Conservation (phyloP, 1,140 invertebrate genomes). For the Probaryconus sp. region DNA sequence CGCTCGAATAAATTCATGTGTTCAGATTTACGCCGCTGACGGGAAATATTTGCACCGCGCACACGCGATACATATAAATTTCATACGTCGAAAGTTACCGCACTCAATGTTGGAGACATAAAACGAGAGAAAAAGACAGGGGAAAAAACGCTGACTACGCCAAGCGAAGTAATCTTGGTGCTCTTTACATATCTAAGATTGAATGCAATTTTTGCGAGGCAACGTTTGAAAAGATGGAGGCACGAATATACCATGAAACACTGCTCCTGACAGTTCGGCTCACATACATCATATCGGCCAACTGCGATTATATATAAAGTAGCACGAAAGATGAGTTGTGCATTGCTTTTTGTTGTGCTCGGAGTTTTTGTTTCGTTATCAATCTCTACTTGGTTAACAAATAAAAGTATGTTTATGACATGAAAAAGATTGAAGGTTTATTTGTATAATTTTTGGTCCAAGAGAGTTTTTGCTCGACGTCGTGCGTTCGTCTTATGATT, state of each 20-base stretch:
- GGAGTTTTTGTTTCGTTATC: conserved; percentile 33
- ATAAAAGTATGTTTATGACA: conserved; percentile 39
- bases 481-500: no score
- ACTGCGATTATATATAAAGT: conserved; percentile 43
- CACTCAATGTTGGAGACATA: conserved; percentile 3
- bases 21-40: conserved; percentile 23
- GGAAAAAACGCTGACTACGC: conserved; percentile 25
- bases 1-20: conserved; percentile 15
- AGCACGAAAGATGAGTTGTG: conserved; percentile 21
- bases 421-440: no score
- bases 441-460: no score
- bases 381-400: conserved; percentile 20
- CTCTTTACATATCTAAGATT: conserved; percentile 48
- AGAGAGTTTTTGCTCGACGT: no score
- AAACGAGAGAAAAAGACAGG: conserved; percentile 33
- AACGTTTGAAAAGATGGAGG: background rate
- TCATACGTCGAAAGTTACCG: conserved; percentile 25
- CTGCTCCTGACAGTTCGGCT: conserved; percentile 41
- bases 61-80: conserved; percentile 29
- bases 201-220: conserved; percentile 47
- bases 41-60: conserved; percentile 17
- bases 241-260: conserved; percentile 19
- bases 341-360: conserved; percentile 3
- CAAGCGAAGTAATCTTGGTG: conserved; percentile 34
- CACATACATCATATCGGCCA: conserved; percentile 53